Evolutionary conservation across 2,797 vertebrate species (phyloP).

Genomic region (Sebastes iracundus): DNA sequence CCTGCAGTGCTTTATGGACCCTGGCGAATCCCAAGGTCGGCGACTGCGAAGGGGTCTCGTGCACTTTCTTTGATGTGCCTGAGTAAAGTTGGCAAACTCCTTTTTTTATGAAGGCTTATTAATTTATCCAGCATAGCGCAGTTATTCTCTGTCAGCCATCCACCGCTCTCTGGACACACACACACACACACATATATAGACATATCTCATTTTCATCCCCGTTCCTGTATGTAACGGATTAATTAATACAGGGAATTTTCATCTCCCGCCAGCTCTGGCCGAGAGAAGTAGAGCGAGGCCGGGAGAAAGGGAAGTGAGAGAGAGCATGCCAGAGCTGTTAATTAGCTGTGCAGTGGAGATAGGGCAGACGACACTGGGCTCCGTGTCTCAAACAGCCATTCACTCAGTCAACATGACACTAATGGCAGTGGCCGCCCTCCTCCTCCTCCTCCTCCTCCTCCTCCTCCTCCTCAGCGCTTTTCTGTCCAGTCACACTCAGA

Average conservation of each 20-base stretch:
- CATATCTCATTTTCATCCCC: constrained; percentile 33
- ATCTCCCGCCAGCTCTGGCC: constrained; percentile 56
- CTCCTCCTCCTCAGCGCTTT: neutral
- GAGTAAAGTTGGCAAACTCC: constrained; percentile 47
- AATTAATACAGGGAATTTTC: constrained; percentile 70
- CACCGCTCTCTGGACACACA: constrained; percentile 20
- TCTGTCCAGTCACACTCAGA: constrained; percentile 15
- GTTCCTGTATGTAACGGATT: constrained; percentile 60
- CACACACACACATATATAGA: neutral
- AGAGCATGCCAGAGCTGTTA: constrained; percentile 58
- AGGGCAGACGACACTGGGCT: constrained; percentile 43
- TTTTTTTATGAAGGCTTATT: constrained; percentile 52
- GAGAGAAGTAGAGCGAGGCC: constrained; percentile 37
- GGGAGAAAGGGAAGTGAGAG: constrained; percentile 22
- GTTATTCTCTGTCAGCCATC: constrained; percentile 46
- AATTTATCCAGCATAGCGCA: constrained; percentile 40
- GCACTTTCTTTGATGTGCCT: constrained; percentile 56
- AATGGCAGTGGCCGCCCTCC: constrained; percentile 33
- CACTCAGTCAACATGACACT: constrained; percentile 63
- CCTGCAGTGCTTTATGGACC: constrained; percentile 33
- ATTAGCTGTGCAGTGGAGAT: constrained; percentile 67
- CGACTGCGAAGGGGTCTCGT: constrained; percentile 21
- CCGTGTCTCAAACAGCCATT: constrained; percentile 56
- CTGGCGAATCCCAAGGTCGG: constrained; percentile 53
- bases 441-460: constrained; percentile 1